phyloP scores from a whole-genome alignment of 2,888 invertebrate genomes.

The Crocallis elinguaria region DNA sequence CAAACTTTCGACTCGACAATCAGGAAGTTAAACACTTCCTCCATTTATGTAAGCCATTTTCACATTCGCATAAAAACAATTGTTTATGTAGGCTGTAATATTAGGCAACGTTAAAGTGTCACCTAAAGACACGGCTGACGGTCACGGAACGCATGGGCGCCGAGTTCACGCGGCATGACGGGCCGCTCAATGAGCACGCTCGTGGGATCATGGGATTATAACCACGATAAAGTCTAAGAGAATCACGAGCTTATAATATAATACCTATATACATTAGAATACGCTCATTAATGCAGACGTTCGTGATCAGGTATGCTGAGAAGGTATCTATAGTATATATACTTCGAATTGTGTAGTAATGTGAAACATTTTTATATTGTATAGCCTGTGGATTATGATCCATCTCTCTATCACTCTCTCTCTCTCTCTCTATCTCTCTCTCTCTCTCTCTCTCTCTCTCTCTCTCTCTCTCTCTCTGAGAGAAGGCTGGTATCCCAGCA shows the following conservation, averaged over 20 bases:
- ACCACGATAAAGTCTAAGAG: slow-evolving; percentile 12
- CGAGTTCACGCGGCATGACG: slow-evolving; percentile 48
- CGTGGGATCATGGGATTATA: slow-evolving; percentile 15
- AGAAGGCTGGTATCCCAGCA: too few relatives aligned
- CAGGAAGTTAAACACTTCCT: slow-evolving; percentile 35
- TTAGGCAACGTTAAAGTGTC: slow-evolving; percentile 41
- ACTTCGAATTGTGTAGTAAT: too few relatives aligned
- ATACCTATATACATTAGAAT: slow-evolving; percentile 11
- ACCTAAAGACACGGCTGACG: slow-evolving; percentile 37
- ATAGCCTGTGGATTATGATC: too few relatives aligned
- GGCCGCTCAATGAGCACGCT: slow-evolving; percentile 8
- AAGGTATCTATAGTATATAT: neutral
- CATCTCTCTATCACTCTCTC: too few relatives aligned
- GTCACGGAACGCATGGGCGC: slow-evolving; percentile 55
- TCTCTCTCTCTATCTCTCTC: too few relatives aligned
- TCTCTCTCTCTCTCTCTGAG: too few relatives aligned
- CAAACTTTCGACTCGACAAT: slow-evolving; percentile 18
- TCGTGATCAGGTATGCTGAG: slow-evolving; percentile 12
- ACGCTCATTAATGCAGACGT: slow-evolving; percentile 3
- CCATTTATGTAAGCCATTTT: slow-evolving; percentile 36
- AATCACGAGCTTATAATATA: slow-evolving; percentile 15
- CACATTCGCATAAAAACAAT: slow-evolving; percentile 39
- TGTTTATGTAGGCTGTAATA: slow-evolving; percentile 31
- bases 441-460: too few relatives aligned
- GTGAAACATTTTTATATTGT: too few relatives aligned